Evolutionary conservation across 1,140 invertebrate species (phyloP).

Genomic region (Neotoxoptera formosana): DNA sequence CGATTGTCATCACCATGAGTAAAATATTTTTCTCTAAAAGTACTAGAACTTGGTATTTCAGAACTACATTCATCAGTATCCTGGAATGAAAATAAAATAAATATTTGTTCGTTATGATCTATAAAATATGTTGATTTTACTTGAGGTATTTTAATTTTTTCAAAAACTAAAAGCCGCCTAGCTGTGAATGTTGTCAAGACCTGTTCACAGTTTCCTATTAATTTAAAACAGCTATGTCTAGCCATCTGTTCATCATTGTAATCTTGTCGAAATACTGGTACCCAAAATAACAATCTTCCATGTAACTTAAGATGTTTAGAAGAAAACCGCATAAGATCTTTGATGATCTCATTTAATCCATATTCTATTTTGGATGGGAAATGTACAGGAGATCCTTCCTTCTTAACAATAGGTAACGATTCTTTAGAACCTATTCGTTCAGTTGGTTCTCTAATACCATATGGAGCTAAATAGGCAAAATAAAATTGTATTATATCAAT

Average conservation of each 20-base stretch:
- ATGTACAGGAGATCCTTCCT: constrained; percentile 69
- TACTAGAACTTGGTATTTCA: constrained; percentile 27
- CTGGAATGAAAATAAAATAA: constrained; percentile 12
- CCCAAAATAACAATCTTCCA: constrained; percentile 89
- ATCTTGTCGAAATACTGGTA: constrained; percentile 82
- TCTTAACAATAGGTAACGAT: constrained; percentile 22
- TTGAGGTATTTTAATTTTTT: constrained; percentile 74
- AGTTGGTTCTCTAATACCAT: constrained; percentile 92
- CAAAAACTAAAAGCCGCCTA: constrained; percentile 84
- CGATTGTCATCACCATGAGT: constrained; percentile 59
- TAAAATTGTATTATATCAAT: constrained; percentile 15
- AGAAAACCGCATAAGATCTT: constrained; percentile 84
- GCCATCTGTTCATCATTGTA: constrained; percentile 81
- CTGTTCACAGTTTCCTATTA: constrained; percentile 89
- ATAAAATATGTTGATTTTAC: constrained; percentile 59
- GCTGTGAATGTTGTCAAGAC: constrained; percentile 78
- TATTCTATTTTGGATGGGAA: constrained; percentile 91
- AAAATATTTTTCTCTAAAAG: constrained; percentile 60
- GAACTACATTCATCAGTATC: constrained; percentile 22
- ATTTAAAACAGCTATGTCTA: constrained; percentile 76
- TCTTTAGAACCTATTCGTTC: constrained; percentile 77
- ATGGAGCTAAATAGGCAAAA: constrained; percentile 80
- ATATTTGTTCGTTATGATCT: not conserved
- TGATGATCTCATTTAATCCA: constrained; percentile 78
- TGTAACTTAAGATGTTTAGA: constrained; percentile 77